Evolutionary conservation across 2,888 invertebrate genomes (phyloP), one percentile per base, ranked within the genome.

Genomic region (Sepioteuthis lessoniana): DNA sequence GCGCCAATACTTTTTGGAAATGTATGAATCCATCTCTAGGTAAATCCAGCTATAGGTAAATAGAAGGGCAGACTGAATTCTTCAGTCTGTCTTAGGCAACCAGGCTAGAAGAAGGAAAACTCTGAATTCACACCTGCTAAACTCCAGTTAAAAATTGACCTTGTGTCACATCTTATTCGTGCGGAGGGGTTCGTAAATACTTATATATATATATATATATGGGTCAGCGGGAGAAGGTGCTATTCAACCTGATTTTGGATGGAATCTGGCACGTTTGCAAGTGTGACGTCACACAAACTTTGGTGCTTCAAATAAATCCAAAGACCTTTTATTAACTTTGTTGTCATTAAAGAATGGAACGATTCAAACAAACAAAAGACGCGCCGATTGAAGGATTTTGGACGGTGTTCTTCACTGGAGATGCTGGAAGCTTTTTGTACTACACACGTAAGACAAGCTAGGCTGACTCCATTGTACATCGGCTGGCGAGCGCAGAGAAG

Each of bases 391-490:
- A 35, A n/a, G 16, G 76, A 76, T 76, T 76, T 76, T n/a, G 76
- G 76, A 76, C 76, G n/a, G 13, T 13, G 76, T 76, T n/a, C 31
- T 76, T 2, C 13, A 31, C 19, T 31, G 31, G 76, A n/a, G 76
- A 76, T 35, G 76, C 76, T 76, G 76, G 35, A 35, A 25, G 76
- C n/a, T 35, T n/a, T 76, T 76, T 76, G 76, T 76, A 13, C n/a
- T 76, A 76, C n/a, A 76, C n/a, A 76, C n/a, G 35, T 76, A 76
- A 76, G 76, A 76, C 76, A 76, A 76, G 76, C 76, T n/a, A 76
- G n/a, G 35, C 76, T 35, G 76, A n/a, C n/a, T 76, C 76, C 35
- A 76, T 76, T 76, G 76, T 16, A 76, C 19, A 1, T 76, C 76
- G 35, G 76, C 76, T n/a, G 76, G 76, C 76, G 76, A 76, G n/a